Conservation (phyloP, 2,888 invertebrate species). For the Holacanthella duospinosa region DNA sequence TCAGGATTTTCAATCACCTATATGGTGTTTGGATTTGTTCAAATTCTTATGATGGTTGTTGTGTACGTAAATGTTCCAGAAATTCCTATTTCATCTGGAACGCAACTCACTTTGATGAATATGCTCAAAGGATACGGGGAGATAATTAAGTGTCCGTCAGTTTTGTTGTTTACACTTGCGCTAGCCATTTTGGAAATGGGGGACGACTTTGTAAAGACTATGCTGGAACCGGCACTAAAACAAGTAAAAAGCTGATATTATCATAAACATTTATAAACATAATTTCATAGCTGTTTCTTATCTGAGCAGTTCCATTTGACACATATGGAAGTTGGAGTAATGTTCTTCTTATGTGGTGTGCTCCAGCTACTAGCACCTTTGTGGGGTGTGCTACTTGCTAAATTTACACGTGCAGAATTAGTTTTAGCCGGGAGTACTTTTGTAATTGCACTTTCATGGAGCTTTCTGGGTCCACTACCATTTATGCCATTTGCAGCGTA, state of each 20-base stretch:
- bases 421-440: not conserved
- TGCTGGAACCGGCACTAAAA: not conserved
- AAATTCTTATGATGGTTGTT: not conserved
- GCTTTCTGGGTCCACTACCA: not conserved
- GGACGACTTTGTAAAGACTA: not conserved
- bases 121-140: not conserved
- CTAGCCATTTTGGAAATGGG: not conserved
- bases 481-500: not conserved
- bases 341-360: not conserved
- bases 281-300: not conserved
- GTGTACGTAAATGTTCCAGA: not conserved
- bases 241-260: not conserved
- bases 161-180: not conserved
- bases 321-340: not conserved
- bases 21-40: not conserved
- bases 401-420: not conserved
- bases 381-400: not conserved
- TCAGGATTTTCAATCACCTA: not conserved
- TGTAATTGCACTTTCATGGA: not conserved
- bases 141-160: not conserved
- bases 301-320: not conserved
- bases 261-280: not conserved
- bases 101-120: not conserved
- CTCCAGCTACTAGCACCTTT: not conserved
- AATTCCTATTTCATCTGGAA: not conserved